These are phyloP conservation scores for Prinia subflava DNA, from an alignment of 2,113 vertebrate genomes.

Conservation along the genomic window DNA sequence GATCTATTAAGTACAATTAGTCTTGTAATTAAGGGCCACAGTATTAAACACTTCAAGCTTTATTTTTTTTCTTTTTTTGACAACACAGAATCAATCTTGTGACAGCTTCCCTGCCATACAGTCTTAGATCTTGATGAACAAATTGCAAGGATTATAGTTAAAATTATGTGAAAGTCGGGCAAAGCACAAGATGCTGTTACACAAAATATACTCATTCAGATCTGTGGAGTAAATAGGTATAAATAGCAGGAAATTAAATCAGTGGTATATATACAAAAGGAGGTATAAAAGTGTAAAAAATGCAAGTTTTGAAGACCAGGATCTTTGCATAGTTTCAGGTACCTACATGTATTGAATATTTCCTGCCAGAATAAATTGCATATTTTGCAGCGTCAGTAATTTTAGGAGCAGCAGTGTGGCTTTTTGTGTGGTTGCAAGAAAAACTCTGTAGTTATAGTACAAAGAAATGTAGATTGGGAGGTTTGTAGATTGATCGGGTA, in stretches of 20 bases:
- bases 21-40: constrained; percentile 11
- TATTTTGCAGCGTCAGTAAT: not conserved
- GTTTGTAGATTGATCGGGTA: not conserved
- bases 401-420: not conserved
- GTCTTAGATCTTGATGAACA: not conserved
- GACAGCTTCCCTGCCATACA: not conserved
- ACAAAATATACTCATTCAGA: not conserved
- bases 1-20: constrained; percentile 32
- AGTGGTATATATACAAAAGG: not conserved
- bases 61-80: not conserved
- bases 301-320: not conserved
- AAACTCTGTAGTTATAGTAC: not conserved
- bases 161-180: not conserved
- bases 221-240: not conserved
- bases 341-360: not conserved
- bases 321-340: not conserved
- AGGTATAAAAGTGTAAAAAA: not conserved
- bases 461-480: not conserved
- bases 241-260: not conserved
- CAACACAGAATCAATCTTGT: constrained; percentile 11
- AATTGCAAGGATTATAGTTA: not conserved
- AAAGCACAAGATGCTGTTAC: not conserved
- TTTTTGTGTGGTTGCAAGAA: not conserved
- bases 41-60: not conserved
- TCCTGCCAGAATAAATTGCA: not conserved